phyloP scores from a whole-genome alignment of 2,888 invertebrate species.

The Serripes groenlandicus region DNA sequence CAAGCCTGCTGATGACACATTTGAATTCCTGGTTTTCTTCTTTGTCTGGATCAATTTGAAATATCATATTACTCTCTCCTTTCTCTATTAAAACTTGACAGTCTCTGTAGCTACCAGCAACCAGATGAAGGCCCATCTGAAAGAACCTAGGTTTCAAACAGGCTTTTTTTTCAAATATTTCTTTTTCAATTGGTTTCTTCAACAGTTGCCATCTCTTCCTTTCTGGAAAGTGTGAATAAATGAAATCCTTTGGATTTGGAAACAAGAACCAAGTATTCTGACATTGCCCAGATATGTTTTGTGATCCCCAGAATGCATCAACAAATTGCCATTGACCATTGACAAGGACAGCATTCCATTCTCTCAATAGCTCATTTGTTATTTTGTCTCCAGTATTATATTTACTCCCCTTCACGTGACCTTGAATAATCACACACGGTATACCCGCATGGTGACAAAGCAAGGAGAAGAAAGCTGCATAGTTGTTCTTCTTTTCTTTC shows the following conservation, averaged over 20 bases:
- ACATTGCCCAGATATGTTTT: conserved; percentile 56
- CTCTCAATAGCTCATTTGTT: conserved; percentile 54
- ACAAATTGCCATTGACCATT: conserved; percentile 56
- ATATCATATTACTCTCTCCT: conserved; percentile 74
- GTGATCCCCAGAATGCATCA: conserved; percentile 64
- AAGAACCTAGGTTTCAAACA: conserved; percentile 80
- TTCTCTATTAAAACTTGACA: conserved; percentile 67
- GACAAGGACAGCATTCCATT: conserved; percentile 67
- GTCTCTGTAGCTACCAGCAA: conserved; percentile 64
- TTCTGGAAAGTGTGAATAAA: conserved; percentile 78
- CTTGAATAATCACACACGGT: conserved; percentile 78
- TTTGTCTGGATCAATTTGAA: conserved; percentile 68
- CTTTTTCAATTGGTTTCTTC: conserved; percentile 64
- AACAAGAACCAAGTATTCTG: conserved; percentile 77
- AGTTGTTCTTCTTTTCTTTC: conserved; percentile 35
- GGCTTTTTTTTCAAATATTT: conserved; percentile 74
- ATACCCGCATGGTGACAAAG: conserved; percentile 68
- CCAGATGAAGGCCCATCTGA: conserved; percentile 69
- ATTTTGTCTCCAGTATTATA: conserved; percentile 74
- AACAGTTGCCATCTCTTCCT: conserved; percentile 78
- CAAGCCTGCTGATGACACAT: conserved; percentile 70
- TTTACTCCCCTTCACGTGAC: conserved; percentile 77
- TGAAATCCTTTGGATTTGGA: conserved; percentile 78
- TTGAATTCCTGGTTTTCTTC: conserved; percentile 68
- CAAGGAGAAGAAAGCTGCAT: conserved; percentile 49